A percentile compares a stretch with the other conserved stretches of the same genome.
Conservation (phyloP, 2,797 vertebrate genomes). For the Trichosurus vulpecula region DNA sequence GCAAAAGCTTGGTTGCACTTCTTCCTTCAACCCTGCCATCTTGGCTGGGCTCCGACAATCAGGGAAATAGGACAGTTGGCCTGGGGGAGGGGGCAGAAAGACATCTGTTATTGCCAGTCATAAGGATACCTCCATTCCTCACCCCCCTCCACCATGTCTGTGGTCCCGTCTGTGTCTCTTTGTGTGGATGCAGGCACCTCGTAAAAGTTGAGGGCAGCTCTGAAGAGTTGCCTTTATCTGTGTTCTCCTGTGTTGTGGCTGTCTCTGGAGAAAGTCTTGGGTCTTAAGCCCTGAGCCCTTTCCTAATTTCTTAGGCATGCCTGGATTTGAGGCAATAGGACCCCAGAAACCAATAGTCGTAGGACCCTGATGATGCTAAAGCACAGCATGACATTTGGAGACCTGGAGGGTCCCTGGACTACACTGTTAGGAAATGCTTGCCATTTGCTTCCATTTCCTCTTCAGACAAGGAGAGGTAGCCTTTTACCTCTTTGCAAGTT, state of each 20-base stretch:
- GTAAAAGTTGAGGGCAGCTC: not conserved
- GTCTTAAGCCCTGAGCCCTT: not conserved
- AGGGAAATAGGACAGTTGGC: not conserved
- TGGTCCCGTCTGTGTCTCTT: not conserved
- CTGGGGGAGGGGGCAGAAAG: not conserved
- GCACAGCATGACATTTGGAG: slow-evolving; percentile 29
- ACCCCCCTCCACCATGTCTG: not conserved
- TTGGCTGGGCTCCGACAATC: not conserved
- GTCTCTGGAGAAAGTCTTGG: not conserved
- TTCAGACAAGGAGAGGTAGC: slow-evolving; percentile 12
- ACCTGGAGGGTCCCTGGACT: not conserved
- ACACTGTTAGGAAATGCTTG: not conserved
- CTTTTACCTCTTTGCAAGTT: not conserved
- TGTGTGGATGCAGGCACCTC: not conserved
- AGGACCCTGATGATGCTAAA: not conserved
- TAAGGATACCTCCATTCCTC: not conserved
- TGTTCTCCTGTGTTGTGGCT: not conserved
- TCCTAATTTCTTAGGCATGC: not conserved
- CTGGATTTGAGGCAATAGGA: not conserved
- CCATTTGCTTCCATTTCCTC: slow-evolving; percentile 46
- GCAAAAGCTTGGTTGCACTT: not conserved
- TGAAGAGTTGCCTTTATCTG: not conserved
- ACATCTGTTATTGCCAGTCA: not conserved
- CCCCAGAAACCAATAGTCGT: not conserved
- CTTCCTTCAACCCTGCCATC: not conserved